Evolutionary conservation across 2,113 vertebrate genomes (phyloP), one percentile per base, ranked within the genome.

Genomic region (Ammodytes dubius): DNA sequence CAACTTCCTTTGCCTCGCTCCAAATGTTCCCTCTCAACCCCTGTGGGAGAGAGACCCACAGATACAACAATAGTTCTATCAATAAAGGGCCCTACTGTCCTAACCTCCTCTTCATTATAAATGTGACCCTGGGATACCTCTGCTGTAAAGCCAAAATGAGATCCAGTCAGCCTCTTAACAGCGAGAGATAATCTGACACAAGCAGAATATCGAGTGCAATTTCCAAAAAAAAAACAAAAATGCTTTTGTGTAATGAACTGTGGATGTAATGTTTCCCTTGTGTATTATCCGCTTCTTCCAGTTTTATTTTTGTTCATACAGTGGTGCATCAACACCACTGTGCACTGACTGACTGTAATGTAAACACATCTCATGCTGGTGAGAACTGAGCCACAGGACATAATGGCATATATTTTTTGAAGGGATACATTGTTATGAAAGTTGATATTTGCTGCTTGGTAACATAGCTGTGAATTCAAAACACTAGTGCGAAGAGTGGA

Each of bases 361-460:
- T 35, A 76, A 74, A 65, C 61, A 72, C 7, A 47, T 3, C 12
- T 1, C 39, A 5, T 39, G 37, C 27, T 27, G 27, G 27, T 35
- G 2, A 19, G 39, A 50, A 39, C 1, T 13, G 1, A 71, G 52
- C 45, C 53, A 17, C 8, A 40, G n/a, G 17, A 39, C 40, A 63
- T 17, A 1, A 61, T 65, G 68, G 65, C 4, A 47, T 14, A 58
- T 3, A 12, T 50, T 79, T 50, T 8, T 27, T 27, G 27, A 27
- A 27, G 27, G 27, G 27, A 27, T 27, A n/a, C 27, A 37, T 14
- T 82, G 77, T 84, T 79, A 49, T 74, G 82, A 78, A 83, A 81
- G 61, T 74, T 82, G 64, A 70, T 78, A 75, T 89, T 85, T 83
- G 73, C 82, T 85, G 79, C 85, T 85, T 75, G 19, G 76, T 78